These are phyloP conservation scores for Tangachromis dhanisi DNA, from an alignment of 2,113 vertebrate genomes.

Conservation along the genomic window DNA sequence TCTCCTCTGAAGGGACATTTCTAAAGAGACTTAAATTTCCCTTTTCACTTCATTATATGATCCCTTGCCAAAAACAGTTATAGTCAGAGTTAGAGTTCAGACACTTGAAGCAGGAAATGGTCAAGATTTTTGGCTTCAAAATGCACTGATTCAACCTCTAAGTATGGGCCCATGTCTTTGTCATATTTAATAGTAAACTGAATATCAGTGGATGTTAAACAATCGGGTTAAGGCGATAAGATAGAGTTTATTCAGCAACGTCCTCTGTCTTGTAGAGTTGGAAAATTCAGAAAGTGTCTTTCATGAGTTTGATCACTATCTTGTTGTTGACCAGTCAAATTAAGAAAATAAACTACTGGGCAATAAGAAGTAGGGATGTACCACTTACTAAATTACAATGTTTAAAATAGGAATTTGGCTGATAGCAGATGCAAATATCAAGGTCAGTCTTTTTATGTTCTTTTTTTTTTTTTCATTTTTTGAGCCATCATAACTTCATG, in stretches of 20 bases:
- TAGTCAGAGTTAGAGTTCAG: background rate
- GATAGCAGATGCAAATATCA: background rate
- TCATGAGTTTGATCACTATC: background rate
- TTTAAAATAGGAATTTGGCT: background rate
- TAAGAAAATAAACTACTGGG: background rate
- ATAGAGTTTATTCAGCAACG: background rate
- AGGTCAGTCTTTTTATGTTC: fast-evolving
- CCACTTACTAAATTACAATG: background rate
- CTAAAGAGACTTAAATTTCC: background rate
- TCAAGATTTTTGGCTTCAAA: background rate
- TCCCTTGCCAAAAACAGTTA: background rate
- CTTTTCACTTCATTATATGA: background rate
- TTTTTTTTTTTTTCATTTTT: background rate
- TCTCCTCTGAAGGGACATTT: background rate
- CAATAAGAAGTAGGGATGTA: background rate
- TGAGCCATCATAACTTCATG: background rate
- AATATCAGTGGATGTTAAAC: background rate
- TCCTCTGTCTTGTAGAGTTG: background rate
- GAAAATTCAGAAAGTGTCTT: background rate
- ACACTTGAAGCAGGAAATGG: background rate
- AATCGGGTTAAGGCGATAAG: background rate
- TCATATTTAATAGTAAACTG: background rate
- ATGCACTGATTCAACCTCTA: background rate
- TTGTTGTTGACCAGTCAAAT: background rate
- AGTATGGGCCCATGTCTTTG: background rate